Percentiles rank a stretch among this genome's conserved stretches.
Conservation (phyloP, 2,797 vertebrate species). For the Myripristis jacobus region DNA sequence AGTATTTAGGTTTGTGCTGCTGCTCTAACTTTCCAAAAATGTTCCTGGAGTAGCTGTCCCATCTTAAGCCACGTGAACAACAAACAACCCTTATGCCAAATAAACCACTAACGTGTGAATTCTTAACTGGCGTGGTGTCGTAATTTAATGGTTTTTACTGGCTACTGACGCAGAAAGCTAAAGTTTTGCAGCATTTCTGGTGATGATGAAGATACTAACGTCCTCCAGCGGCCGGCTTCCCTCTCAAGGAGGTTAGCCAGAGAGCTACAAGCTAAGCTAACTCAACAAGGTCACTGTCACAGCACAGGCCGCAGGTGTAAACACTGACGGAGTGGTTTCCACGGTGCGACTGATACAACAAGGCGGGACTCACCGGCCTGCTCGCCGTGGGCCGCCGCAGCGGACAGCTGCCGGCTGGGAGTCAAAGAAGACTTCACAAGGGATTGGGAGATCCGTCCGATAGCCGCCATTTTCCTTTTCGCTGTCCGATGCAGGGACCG, state of each 20-base stretch:
- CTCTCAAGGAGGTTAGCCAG: conserved; percentile 25
- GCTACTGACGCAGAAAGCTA: too few relatives aligned
- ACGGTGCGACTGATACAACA: fast-evolving
- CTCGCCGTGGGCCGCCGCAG: conserved; percentile 70
- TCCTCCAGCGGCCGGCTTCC: not conserved
- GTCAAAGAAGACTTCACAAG: conserved; percentile 65
- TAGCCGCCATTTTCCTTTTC: conserved; percentile 73
- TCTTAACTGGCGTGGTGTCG: fast-evolving
- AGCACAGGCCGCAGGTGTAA: fast-evolving
- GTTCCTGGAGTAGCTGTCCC: too few relatives aligned
- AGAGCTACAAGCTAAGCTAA: conserved; percentile 21
- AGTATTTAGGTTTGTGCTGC: too few relatives aligned
- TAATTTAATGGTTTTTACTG: too few relatives aligned
- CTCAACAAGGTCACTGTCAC: conserved; percentile 76
- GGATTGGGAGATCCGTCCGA: conserved; percentile 62
- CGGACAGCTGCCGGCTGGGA: conserved; percentile 77
- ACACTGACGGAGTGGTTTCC: fast-evolving
- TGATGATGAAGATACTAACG: not conserved
- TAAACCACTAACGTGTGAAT: too few relatives aligned
- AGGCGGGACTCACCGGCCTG: conserved; percentile 49
- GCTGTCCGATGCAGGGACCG: not conserved
- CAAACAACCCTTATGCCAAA: too few relatives aligned
- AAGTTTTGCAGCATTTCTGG: not conserved
- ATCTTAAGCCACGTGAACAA: too few relatives aligned
- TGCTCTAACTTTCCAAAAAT: too few relatives aligned